phyloP scores from a whole-genome alignment of 1,140 invertebrate genomes.

The Musca vetustissima region DNA sequence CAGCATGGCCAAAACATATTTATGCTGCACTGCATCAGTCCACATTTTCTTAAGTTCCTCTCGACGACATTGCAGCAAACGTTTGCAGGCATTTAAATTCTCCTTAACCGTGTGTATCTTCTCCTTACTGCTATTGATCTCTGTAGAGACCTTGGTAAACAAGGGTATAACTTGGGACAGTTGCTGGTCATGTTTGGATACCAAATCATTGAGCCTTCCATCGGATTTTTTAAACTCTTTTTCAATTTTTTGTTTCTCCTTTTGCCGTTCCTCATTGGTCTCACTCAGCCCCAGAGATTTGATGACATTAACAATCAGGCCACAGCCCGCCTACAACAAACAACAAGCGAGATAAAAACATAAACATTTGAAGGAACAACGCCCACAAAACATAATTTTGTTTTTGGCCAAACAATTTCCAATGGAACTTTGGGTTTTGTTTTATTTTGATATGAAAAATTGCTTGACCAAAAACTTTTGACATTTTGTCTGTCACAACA shows the following conservation, averaged over 20 bases:
- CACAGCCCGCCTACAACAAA: constrained; percentile 36
- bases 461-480: too few relatives aligned
- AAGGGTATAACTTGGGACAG: constrained; percentile 72
- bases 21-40: constrained; percentile 90
- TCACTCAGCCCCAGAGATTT: constrained; percentile 88
- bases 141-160: constrained; percentile 53
- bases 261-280: constrained; percentile 91
- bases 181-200: constrained; percentile 85
- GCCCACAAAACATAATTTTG: constrained; percentile 11
- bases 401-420: not conserved
- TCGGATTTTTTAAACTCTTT: constrained; percentile 92
- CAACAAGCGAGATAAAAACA: constrained; percentile 4
- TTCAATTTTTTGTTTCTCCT: constrained; percentile 91
- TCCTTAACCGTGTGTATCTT: constrained; percentile 84
- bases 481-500: constrained; percentile 8
- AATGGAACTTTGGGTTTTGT: not conserved
- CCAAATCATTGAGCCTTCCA: constrained; percentile 81
- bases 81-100: constrained; percentile 87
- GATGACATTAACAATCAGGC: constrained; percentile 87
- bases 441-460: constrained; percentile 22
- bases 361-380: constrained; percentile 6
- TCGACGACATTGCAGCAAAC: constrained; percentile 83
- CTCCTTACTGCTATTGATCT: constrained; percentile 66
- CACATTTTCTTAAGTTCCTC: constrained; percentile 92
- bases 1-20: constrained; percentile 82